These are phyloP conservation scores for Oophaga pumilio DNA, from an alignment of 2,113 vertebrate species.

Conservation along the genomic window DNA sequence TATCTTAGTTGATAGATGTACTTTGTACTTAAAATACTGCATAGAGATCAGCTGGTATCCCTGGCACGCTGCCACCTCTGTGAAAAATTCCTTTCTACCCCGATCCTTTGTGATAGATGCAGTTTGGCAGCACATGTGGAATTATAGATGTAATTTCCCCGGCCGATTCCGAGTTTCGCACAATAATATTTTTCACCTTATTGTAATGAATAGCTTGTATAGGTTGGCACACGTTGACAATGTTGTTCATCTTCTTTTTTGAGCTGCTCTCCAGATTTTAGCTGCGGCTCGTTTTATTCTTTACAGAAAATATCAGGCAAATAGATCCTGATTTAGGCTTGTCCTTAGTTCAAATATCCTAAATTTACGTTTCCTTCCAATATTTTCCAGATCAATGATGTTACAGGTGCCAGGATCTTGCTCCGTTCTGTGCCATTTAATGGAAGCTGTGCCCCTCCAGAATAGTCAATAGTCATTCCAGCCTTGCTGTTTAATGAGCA, in stretches of 20 bases:
- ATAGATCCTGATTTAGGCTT: background rate
- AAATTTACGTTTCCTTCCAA: background rate
- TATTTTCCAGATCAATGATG: background rate
- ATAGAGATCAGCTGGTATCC: background rate
- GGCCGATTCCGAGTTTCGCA: background rate
- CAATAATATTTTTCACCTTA: background rate
- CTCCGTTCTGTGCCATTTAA: slow-evolving; percentile 8
- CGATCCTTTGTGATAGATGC: background rate
- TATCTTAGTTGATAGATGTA: background rate
- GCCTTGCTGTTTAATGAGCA: slow-evolving; percentile 35
- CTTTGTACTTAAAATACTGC: background rate
- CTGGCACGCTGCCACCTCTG: background rate
- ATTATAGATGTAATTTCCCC: background rate
- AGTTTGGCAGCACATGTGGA: background rate
- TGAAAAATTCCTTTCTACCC: background rate
- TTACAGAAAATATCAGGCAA: background rate
- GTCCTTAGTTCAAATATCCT: background rate
- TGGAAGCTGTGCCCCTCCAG: background rate
- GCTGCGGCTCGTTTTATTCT: background rate
- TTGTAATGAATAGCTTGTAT: background rate
- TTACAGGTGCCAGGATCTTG: background rate
- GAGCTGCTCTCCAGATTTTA: background rate
- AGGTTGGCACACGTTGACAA: background rate
- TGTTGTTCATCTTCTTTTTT: background rate
- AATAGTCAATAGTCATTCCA: slow-evolving; percentile 24